phyloP scores from a whole-genome alignment of 2,113 vertebrate genomes.

The Danionella cerebrum region DNA sequence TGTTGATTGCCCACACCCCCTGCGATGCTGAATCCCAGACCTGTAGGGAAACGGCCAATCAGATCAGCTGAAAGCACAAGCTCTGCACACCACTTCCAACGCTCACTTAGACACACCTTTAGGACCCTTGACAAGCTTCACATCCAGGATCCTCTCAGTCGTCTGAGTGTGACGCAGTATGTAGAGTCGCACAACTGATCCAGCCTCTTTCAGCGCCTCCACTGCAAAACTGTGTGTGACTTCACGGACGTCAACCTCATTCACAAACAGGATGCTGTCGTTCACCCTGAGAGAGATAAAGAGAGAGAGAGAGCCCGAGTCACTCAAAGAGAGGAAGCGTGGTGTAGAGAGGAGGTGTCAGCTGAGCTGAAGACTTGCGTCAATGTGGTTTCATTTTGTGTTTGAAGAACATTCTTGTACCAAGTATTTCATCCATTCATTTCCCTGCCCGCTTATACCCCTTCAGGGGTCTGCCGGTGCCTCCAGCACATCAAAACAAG shows the following conservation, averaged over 20 bases:
- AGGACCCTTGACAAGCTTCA: constrained; percentile 85
- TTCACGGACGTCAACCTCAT: constrained; percentile 81
- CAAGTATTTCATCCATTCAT: no score
- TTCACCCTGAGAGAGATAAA: constrained; percentile 65
- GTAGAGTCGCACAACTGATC: constrained; percentile 80
- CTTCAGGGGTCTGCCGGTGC: no score
- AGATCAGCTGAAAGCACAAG: background rate
- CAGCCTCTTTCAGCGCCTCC: constrained; percentile 85
- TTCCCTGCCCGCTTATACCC: no score
- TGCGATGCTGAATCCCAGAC: constrained; percentile 82
- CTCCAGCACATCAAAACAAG: no score
- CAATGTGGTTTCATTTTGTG: no score
- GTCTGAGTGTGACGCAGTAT: constrained; percentile 74
- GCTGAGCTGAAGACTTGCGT: no score
- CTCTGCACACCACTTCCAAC: background rate
- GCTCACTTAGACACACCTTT: constrained; percentile 62
- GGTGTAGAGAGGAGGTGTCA: no score
- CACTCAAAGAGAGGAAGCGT: no score
- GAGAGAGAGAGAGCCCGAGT: no score
- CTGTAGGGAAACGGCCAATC: constrained; percentile 43
- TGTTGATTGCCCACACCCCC: constrained; percentile 82
- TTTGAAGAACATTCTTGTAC: no score
- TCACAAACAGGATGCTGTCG: constrained; percentile 83
- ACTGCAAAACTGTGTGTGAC: constrained; percentile 81
- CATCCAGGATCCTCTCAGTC: constrained; percentile 68